These are phyloP conservation scores for Dynastes hyllus DNA, from an alignment of 2,888 invertebrate genomes.

Conservation along the genomic window DNA sequence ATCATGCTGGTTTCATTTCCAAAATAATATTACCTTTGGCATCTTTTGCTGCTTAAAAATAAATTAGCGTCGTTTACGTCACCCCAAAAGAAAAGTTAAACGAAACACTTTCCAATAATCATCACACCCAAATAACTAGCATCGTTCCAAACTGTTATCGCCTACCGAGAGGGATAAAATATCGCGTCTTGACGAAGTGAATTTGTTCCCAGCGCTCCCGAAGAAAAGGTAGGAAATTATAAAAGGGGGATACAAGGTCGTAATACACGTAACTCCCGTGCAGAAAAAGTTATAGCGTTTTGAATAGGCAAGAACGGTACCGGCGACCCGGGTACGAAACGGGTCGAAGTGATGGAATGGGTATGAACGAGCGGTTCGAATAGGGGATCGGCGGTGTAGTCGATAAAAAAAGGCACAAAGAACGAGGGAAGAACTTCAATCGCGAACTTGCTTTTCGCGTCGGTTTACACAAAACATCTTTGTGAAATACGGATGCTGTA, in stretches of 20 bases:
- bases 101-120: conserved; percentile 12
- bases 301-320: conserved; percentile 52
- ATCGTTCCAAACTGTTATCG: conserved; percentile 11
- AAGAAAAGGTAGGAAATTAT: conserved; percentile 48
- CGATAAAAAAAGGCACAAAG: conserved; percentile 55
- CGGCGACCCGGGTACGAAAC: conserved; percentile 33
- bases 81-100: background rate
- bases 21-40: no score
- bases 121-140: background rate
- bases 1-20: no score
- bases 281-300: conserved; percentile 47
- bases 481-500: conserved; percentile 53
- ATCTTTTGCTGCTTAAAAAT: no score
- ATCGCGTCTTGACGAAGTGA: conserved; percentile 35
- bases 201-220: conserved; percentile 23
- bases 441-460: conserved; percentile 55
- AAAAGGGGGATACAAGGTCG: conserved; percentile 31
- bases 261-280: conserved; percentile 25
- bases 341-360: background rate
- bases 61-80: no score
- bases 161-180: conserved; percentile 27
- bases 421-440: conserved; percentile 55
- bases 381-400: conserved; percentile 5
- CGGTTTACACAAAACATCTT: conserved; percentile 56
- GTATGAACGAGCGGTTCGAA: background rate